Conservation (phyloP, 1,140 invertebrate genomes). For the Pseudachorutes palmiensis region DNA sequence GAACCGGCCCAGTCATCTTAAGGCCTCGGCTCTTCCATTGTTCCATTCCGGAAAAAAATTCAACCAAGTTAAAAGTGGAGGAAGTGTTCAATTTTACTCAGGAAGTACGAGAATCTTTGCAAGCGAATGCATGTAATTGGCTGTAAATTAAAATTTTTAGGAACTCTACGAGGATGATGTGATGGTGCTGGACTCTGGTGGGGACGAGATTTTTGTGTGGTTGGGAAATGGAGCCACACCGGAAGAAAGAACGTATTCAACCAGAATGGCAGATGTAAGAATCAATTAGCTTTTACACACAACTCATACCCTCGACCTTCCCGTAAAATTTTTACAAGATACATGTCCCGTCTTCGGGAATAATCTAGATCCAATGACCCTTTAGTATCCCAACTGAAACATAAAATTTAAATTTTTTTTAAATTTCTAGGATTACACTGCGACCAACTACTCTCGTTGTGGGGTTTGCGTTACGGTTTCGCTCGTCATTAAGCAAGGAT, state of each 20-base stretch:
- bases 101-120: conserved; percentile 42
- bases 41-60: conserved; percentile 46
- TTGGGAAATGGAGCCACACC: conserved; percentile 60
- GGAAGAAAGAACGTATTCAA: conserved; percentile 53
- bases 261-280: conserved; percentile 52
- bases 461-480: conserved; percentile 53
- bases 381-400: no score
- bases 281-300: background rate
- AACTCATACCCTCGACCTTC: conserved; percentile 14
- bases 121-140: no score
- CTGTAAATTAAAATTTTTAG: no score
- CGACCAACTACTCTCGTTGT: conserved; percentile 47
- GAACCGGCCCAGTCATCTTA: conserved; percentile 41
- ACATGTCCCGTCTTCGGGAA: no score
- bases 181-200: conserved; percentile 62
- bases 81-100: conserved; percentile 58
- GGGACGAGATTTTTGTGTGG: conserved; percentile 63
- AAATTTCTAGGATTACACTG: conserved; percentile 52
- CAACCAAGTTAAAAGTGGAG: conserved; percentile 56
- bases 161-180: conserved; percentile 67
- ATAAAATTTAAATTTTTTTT: no score
- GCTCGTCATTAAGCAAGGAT: conserved; percentile 52
- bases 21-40: conserved; percentile 57
- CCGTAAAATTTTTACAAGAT: no score
- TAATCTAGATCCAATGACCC: no score